Evolutionary conservation across 2,113 vertebrate genomes (phyloP).

Genomic region (rat (Rattus norvegicus)): DNA sequence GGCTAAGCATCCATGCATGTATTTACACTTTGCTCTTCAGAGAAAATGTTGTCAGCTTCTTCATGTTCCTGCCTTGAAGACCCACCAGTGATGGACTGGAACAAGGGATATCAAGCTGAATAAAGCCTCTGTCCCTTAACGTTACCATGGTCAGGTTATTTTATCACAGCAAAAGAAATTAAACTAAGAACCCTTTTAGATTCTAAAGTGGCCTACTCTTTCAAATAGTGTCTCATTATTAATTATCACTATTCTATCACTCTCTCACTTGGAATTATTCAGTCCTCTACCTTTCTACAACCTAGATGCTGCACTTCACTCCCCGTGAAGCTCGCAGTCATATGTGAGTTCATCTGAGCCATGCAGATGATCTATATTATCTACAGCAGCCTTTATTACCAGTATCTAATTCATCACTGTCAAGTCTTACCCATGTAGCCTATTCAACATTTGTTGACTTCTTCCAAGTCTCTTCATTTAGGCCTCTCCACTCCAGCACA

Average conservation of each 20-base stretch:
- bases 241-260: neutral
- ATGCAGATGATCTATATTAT: accelerated
- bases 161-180: neutral
- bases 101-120: neutral
- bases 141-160: neutral
- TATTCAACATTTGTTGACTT: neutral
- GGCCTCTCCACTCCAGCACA: too few relatives aligned
- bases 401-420: neutral
- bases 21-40: neutral
- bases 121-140: neutral
- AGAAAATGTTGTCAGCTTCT: neutral
- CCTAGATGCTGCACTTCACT: too few relatives aligned
- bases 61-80: neutral
- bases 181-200: neutral
- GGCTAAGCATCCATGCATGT: neutral
- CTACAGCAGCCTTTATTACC: neutral
- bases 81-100: neutral
- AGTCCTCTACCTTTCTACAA: accelerated
- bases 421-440: too few relatives aligned
- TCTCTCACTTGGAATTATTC: neutral
- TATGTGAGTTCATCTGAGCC: neutral
- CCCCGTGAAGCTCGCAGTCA: neutral
- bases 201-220: neutral
- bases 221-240: neutral
- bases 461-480: neutral